A percentile compares a stretch with the other conserved stretches of the same genome.
These are phyloP conservation scores for Neodon shergylaensis DNA, from an alignment of 2,113 vertebrate species.

Conservation along the genomic window DNA sequence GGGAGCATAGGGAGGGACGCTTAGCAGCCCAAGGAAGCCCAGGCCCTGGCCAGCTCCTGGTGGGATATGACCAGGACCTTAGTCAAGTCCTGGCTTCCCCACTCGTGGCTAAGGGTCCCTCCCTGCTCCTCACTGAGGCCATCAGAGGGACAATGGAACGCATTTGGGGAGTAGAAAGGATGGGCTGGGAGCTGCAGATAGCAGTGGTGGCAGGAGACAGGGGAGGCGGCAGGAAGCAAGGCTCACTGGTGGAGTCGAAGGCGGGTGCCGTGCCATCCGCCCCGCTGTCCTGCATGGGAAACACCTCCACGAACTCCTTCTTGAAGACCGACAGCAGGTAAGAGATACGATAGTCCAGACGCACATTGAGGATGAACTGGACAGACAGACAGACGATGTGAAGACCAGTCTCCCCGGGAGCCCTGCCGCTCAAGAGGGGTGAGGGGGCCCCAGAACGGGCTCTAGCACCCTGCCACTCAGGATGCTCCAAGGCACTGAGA, in stretches of 20 bases:
- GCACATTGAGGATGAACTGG: constrained; percentile 97
- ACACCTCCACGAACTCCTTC: constrained; percentile 98
- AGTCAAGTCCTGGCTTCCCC: not conserved
- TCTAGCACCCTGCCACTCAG: not conserved
- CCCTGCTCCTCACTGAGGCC: not conserved
- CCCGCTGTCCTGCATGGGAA: constrained; percentile 92
- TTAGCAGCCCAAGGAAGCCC: not conserved
- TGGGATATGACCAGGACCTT: not conserved
- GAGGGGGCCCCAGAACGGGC: accelerated
- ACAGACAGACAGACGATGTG: not conserved
- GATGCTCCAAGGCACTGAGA: not conserved
- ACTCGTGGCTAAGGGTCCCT: not conserved
- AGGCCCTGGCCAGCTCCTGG: too few relatives aligned
- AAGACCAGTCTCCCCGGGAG: not conserved
- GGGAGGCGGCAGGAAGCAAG: not conserved
- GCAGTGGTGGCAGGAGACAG: not conserved
- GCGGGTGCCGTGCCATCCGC: constrained; percentile 93
- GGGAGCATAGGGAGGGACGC: not conserved
- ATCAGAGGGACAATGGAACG: not conserved
- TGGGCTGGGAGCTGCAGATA: not conserved
- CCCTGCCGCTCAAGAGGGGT: accelerated
- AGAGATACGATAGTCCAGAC: constrained; percentile 97
- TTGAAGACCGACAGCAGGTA: constrained; percentile 98
- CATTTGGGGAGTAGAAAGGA: not conserved
- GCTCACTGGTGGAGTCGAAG: constrained; percentile 93